Evolutionary conservation across 37 sponge, comb jelly and placozoan species (phyloP).

Genomic region (Dysidea cf. avara): DNA sequence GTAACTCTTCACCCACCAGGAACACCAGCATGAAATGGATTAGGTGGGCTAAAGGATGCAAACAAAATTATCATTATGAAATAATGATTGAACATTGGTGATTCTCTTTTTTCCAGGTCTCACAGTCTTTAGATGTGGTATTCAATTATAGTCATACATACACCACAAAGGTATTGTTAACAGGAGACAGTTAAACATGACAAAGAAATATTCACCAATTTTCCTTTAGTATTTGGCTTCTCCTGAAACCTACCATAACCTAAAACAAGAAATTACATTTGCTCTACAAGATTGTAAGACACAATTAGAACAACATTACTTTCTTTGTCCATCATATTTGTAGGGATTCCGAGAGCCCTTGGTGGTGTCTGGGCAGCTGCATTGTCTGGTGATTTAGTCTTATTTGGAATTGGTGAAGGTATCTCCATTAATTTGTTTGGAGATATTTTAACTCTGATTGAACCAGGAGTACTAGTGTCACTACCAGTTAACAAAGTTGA

Average conservation of each 20-base stretch:
- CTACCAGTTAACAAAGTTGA: no score
- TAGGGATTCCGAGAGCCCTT: conserved; percentile 1
- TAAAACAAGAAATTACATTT: background rate
- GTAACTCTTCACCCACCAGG: no score
- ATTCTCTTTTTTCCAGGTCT: no score
- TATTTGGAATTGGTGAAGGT: conserved; percentile 9
- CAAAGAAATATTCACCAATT: background rate
- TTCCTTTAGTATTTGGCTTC: background rate
- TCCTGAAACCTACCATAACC: background rate
- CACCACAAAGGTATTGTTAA: no score
- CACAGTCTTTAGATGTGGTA: no score
- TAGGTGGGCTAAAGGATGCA: no score
- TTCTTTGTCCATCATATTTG: background rate
- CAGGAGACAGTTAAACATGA: no score
- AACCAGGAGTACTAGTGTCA: background rate
- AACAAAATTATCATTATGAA: no score
- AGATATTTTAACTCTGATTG: background rate
- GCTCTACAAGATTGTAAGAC: background rate
- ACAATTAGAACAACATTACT: conserved; percentile 6
- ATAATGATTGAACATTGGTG: no score
- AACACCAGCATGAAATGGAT: no score
- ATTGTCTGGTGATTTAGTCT: background rate
- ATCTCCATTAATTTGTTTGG: conserved; percentile 20
- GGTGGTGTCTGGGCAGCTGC: conserved; percentile 18
- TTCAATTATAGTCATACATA: no score